Evolutionary conservation across 2,888 invertebrate genomes (phyloP).

Genomic region (Cyrtodaria siliqua): DNA sequence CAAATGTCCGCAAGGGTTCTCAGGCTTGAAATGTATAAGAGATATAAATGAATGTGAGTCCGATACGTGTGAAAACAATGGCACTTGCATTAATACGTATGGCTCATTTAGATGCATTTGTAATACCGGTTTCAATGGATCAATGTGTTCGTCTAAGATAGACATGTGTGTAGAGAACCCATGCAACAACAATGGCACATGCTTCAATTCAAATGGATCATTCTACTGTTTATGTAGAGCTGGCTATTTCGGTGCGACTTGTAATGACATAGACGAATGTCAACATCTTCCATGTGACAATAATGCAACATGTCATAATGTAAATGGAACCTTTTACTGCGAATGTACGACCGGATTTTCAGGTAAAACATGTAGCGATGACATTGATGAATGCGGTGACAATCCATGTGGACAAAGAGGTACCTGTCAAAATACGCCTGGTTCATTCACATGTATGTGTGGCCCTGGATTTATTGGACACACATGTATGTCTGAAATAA

Average conservation of each 20-base stretch:
- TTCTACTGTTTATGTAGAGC: too few species aligned
- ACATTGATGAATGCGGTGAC: constrained; percentile 30
- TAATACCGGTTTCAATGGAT: too few species aligned
- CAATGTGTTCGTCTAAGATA: too few species aligned
- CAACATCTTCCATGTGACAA: not conserved
- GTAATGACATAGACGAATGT: constrained; percentile 20
- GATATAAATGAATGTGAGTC: constrained; percentile 17
- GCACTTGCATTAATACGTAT: not conserved
- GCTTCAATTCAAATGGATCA: too few species aligned
- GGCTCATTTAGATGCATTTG: not conserved
- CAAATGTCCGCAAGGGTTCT: constrained; percentile 11
- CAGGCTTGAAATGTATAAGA: constrained; percentile 4
- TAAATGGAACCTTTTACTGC: constrained; percentile 8
- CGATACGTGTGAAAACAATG: not conserved
- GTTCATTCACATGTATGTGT: constrained; percentile 32
- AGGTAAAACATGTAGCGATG: constrained; percentile 9
- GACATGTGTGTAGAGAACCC: too few species aligned
- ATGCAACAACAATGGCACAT: too few species aligned
- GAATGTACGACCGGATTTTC: constrained; percentile 2
- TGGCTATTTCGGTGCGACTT: too few species aligned
- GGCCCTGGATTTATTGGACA: not conserved
- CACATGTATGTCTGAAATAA: too few species aligned
- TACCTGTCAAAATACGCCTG: constrained; percentile 18
- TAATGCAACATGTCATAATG: constrained; percentile 10
- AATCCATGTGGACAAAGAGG: constrained; percentile 17